Evolutionary conservation across 2,888 invertebrate species (phyloP).

Genomic region (Sesia bembeciformis): DNA sequence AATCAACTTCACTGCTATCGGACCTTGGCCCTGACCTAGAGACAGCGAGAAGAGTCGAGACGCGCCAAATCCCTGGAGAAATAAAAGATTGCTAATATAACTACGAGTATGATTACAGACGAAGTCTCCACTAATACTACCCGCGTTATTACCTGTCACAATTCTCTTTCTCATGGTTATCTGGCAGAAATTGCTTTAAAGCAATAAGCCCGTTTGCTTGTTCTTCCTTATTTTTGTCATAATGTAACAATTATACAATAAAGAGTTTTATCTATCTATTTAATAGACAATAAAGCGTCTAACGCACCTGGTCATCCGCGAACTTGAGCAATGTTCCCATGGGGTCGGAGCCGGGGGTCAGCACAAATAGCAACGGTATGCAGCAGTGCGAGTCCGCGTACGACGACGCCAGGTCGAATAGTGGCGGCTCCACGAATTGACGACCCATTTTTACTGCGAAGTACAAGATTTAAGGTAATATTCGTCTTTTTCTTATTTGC

Average conservation of each 20-base stretch:
- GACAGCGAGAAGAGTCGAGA: conserved; percentile 87
- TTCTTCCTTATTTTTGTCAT: too few relatives aligned
- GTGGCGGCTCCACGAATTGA: conserved; percentile 90
- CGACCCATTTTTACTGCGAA: conserved; percentile 80
- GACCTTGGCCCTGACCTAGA: conserved; percentile 94
- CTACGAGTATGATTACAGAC: not conserved
- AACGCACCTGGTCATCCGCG: conserved; percentile 85
- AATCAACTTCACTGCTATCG: conserved; percentile 89
- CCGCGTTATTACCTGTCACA: too few relatives aligned
- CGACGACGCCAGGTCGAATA: conserved; percentile 89
- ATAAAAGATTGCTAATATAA: not conserved
- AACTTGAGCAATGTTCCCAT: conserved; percentile 91
- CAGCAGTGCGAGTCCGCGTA: conserved; percentile 89
- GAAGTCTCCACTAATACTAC: too few relatives aligned
- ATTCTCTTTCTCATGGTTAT: too few relatives aligned
- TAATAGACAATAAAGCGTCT: too few relatives aligned
- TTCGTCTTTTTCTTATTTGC: too few relatives aligned
- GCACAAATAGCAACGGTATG: conserved; percentile 91
- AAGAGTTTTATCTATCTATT: too few relatives aligned
- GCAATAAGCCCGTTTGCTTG: too few relatives aligned
- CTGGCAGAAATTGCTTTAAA: too few relatives aligned
- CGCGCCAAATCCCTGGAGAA: conserved; percentile 79
- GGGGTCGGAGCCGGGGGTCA: conserved; percentile 96
- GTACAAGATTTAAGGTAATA: too few relatives aligned
- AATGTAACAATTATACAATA: too few relatives aligned